Conservation (phyloP, 2,113 vertebrate species). For the Esox niger region DNA sequence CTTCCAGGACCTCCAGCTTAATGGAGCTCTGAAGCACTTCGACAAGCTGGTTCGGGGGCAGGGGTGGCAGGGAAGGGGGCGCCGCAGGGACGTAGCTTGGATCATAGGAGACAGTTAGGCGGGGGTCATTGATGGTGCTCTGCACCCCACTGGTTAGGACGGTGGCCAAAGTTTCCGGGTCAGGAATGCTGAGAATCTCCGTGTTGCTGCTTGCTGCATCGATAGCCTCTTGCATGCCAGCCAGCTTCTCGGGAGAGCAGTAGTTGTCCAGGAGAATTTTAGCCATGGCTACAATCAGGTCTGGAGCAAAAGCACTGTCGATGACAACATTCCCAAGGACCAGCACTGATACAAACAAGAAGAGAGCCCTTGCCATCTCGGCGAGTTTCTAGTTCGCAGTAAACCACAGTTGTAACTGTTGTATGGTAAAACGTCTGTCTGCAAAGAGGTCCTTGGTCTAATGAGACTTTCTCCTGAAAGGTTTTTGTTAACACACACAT, state of each 20-base stretch:
- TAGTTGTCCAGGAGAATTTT: constrained; percentile 89
- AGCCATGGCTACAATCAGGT: constrained; percentile 84
- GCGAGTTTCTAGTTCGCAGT: constrained; percentile 14
- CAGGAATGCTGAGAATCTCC: constrained; percentile 83
- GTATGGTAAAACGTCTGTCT: constrained; percentile 46
- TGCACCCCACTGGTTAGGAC: constrained; percentile 82
- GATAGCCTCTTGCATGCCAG: constrained; percentile 86
- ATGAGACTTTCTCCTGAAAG: constrained; percentile 57
- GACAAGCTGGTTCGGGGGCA: constrained; percentile 79
- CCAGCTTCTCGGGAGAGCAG: constrained; percentile 88
- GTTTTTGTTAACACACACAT: constrained; percentile 65
- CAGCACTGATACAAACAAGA: constrained; percentile 53
- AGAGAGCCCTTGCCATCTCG: constrained; percentile 59
- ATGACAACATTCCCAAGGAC: constrained; percentile 55
- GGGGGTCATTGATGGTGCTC: constrained; percentile 81
- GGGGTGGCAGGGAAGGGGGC: constrained; percentile 52
- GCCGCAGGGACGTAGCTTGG: constrained; percentile 62
- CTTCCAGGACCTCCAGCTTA: constrained; percentile 80
- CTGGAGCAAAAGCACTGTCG: constrained; percentile 72
- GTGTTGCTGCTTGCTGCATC: constrained; percentile 78
- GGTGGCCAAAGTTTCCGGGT: constrained; percentile 76
- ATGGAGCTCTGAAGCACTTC: constrained; percentile 75
- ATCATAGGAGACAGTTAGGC: constrained; percentile 82
- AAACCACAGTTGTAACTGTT: constrained; percentile 9
- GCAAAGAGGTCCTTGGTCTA: constrained; percentile 51